A percentile compares a stretch with the other conserved stretches of the same genome.
Evolutionary conservation across 2,888 invertebrate genomes (phyloP).

Genomic region (Blera fallax): DNA sequence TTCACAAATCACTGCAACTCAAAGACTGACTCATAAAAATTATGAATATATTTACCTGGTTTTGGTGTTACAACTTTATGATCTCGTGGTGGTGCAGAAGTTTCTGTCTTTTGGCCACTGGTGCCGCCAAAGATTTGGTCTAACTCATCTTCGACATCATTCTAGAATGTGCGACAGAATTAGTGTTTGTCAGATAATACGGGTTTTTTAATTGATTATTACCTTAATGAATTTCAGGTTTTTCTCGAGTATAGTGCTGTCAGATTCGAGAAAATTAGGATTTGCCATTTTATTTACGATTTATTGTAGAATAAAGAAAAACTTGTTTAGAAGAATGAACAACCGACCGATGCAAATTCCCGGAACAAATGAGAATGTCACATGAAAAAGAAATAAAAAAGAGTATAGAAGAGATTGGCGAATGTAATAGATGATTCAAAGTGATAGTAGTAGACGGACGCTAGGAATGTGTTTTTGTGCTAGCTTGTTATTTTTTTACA

Average conservation of each 20-base stretch:
- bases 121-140: conserved; percentile 83
- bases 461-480: conserved; percentile 17
- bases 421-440: conserved; percentile 16
- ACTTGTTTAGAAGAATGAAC: neutral
- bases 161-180: conserved; percentile 78
- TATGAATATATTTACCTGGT: conserved; percentile 84
- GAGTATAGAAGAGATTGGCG: neutral
- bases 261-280: conserved; percentile 84
- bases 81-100: conserved; percentile 80
- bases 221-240: conserved; percentile 82
- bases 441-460: conserved; percentile 3
- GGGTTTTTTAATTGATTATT: conserved; percentile 70
- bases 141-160: conserved; percentile 85
- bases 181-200: neutral
- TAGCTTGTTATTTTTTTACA: neutral
- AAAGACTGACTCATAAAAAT: neutral
- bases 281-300: conserved; percentile 81
- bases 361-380: conserved; percentile 50
- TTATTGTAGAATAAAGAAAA: neutral
- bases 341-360: neutral
- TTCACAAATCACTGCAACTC: neutral
- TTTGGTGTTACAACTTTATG: conserved; percentile 86
- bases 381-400: neutral
- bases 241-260: conserved; percentile 84
- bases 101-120: neutral